These are phyloP conservation scores for Bufo gargarizans DNA, from an alignment of 2,113 vertebrate genomes.

Conservation along the genomic window DNA sequence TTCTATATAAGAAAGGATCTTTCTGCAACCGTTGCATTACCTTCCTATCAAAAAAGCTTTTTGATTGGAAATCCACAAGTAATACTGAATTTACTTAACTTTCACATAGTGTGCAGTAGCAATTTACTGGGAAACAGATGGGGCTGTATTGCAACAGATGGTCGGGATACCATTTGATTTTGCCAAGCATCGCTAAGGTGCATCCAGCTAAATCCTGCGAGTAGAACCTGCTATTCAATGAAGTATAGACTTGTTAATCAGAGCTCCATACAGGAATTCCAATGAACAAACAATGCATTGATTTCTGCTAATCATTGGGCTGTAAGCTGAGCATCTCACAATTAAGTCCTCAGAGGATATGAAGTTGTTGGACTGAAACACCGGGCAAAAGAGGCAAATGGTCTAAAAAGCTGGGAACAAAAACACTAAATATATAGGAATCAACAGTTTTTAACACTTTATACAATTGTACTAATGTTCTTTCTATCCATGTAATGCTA, in stretches of 20 bases:
- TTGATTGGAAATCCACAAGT: not conserved
- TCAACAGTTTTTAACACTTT: not conserved
- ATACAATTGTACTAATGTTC: not conserved
- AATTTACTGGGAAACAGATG: slow-evolving; percentile 6
- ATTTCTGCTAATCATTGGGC: not conserved
- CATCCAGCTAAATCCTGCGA: not conserved
- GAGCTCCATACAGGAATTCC: not conserved
- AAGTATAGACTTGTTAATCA: slow-evolving; percentile 30
- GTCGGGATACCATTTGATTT: slow-evolving; percentile 35
- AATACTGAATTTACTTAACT: not conserved
- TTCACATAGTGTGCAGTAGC: not conserved
- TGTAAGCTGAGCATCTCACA: not conserved
- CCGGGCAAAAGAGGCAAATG: not conserved
- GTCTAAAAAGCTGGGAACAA: not conserved
- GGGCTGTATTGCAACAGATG: not conserved
- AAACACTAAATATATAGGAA: not conserved
- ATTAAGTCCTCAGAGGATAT: not conserved
- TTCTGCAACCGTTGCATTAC: not conserved
- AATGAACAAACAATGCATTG: slow-evolving; percentile 18
- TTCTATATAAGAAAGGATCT: too few relatives aligned
- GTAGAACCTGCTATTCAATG: slow-evolving; percentile 16
- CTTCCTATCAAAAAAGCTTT: not conserved
- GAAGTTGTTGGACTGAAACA: not conserved
- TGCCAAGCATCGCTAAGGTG: slow-evolving; percentile 10
- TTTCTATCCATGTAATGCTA: not conserved